Conservation (phyloP, 2,888 invertebrate genomes). For the Brenthis hecate region DNA sequence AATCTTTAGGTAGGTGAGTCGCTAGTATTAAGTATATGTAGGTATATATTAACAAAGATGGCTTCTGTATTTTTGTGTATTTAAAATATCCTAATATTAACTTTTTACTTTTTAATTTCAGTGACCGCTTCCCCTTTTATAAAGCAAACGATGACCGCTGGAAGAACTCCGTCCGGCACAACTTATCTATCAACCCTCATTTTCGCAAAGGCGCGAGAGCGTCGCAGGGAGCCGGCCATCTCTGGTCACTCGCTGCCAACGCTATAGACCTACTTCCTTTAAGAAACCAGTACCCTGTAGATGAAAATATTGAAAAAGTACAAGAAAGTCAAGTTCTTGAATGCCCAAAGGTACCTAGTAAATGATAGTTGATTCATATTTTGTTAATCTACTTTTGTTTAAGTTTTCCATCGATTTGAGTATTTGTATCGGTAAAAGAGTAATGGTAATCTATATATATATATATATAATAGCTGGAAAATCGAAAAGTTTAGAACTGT, state of each 20-base stretch:
- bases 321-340: constrained; percentile 58
- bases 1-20: too few species aligned
- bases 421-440: background rate
- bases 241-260: constrained; percentile 91
- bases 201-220: constrained; percentile 93
- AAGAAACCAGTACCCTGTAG: constrained; percentile 51
- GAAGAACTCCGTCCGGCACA: constrained; percentile 96
- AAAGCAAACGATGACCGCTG: constrained; percentile 95
- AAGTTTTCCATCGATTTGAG: background rate
- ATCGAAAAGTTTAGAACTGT: too few species aligned
- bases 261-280: constrained; percentile 72
- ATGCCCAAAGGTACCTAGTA: constrained; percentile 63
- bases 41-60: too few species aligned
- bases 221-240: constrained; percentile 93
- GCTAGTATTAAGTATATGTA: too few species aligned
- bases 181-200: constrained; percentile 95
- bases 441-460: too few species aligned
- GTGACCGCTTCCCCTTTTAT: constrained; percentile 93
- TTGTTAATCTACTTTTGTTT: background rate
- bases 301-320: constrained; percentile 49
- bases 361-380: background rate
- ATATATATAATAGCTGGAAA: too few species aligned
- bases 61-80: too few species aligned
- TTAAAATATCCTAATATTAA: background rate
- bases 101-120: constrained; percentile 59